A percentile compares a stretch with the other conserved stretches of the same genome.
Evolutionary conservation across 92 coral and sea anemone species (phyloP).

Genomic region (Zoanthus sociatus): DNA sequence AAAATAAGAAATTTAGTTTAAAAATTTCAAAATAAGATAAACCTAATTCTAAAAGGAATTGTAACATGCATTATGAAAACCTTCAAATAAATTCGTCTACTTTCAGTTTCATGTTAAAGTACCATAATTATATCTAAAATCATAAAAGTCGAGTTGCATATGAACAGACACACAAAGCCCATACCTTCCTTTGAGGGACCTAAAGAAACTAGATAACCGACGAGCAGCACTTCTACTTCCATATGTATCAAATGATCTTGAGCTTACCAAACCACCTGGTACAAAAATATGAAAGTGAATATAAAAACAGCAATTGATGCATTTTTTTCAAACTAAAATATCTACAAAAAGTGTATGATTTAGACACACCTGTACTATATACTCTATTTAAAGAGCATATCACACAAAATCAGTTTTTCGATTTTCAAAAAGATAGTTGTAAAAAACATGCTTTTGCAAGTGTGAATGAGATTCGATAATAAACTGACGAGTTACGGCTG

Average conservation of each 20-base stretch:
- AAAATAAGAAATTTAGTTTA: no score
- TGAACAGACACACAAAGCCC: no score
- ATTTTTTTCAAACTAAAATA: background rate
- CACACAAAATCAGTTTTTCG: no score
- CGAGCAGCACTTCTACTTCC: conserved; percentile 28
- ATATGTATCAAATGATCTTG: conserved; percentile 23
- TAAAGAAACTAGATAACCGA: background rate
- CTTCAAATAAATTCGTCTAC: background rate
- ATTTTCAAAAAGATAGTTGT: no score
- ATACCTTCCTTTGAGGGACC: conserved; percentile 39
- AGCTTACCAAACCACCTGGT: conserved; percentile 26
- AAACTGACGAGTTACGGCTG: no score
- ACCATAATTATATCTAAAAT: background rate
- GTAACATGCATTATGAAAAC: no score
- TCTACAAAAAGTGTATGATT: no score
- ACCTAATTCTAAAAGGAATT: background rate
- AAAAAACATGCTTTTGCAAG: no score
- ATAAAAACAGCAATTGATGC: background rate
- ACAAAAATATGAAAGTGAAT: background rate
- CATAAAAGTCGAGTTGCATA: no score
- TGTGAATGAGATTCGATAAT: no score
- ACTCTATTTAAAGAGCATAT: no score
- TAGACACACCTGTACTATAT: no score
- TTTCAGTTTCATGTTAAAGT: background rate
- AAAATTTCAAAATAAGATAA: background rate